Conservation (phyloP, 2,888 invertebrate species). For the Apotomis betuletana region DNA sequence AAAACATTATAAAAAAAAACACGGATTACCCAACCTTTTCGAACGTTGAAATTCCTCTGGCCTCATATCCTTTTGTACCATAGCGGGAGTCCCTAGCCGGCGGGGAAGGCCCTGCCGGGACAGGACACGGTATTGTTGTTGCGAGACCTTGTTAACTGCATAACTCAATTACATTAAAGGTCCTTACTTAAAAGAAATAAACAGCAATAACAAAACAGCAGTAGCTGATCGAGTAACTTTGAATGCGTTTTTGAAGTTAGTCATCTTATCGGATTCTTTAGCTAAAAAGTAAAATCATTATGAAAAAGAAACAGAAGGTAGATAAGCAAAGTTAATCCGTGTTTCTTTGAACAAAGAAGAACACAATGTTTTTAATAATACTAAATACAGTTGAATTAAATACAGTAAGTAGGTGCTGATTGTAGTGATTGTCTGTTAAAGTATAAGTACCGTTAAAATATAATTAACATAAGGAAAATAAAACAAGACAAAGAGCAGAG, state of each 20-base stretch:
- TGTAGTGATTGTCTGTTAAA: too few relatives aligned
- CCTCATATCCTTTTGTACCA: neutral
- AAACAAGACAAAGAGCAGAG: too few relatives aligned
- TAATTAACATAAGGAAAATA: too few relatives aligned
- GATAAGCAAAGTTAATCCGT: neutral
- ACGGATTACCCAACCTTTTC: neutral
- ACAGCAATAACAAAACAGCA: neutral
- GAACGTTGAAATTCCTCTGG: neutral
- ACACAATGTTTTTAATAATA: too few relatives aligned
- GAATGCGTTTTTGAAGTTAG: neutral
- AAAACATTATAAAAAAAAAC: neutral
- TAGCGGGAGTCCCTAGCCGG: neutral
- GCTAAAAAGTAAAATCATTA: neutral
- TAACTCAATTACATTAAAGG: too few relatives aligned
- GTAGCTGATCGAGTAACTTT: neutral
- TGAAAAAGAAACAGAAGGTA: too few relatives aligned
- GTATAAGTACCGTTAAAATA: too few relatives aligned
- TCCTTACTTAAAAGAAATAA: neutral
- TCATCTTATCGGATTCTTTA: neutral
- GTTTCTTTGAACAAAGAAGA: neutral
- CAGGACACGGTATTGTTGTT: neutral
- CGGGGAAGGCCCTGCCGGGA: constrained; percentile 3
- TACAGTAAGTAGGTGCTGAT: too few relatives aligned
- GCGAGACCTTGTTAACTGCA: too few relatives aligned
- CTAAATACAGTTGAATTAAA: too few relatives aligned